Conservation (phyloP, 1,140 invertebrate genomes). For the Gryllus bimaculatus region DNA sequence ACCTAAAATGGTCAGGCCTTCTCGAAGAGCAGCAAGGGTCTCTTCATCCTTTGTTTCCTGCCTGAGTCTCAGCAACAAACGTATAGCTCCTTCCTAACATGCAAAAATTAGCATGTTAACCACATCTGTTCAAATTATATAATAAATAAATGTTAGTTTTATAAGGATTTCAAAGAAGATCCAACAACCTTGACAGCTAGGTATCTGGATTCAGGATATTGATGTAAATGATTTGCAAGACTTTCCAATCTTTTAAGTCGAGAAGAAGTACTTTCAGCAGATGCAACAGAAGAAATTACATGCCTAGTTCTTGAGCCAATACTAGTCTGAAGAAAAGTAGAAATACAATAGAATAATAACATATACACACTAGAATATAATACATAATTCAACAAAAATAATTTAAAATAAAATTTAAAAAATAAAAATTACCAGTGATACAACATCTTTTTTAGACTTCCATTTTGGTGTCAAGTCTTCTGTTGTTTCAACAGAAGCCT, state of each 20-base stretch:
- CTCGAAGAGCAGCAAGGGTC: slow-evolving; percentile 37
- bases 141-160: neutral
- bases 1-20: slow-evolving; percentile 66
- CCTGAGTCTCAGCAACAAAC: slow-evolving; percentile 44
- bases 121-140: neutral
- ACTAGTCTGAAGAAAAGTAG: slow-evolving; percentile 40
- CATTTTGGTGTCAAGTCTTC: slow-evolving; percentile 34
- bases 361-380: no score
- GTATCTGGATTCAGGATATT: slow-evolving; percentile 60
- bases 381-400: neutral
- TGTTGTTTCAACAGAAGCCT: slow-evolving; percentile 20
- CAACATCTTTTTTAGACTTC: slow-evolving; percentile 33
- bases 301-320: slow-evolving; percentile 55
- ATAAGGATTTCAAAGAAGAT: neutral
- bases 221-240: slow-evolving; percentile 55
- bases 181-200: slow-evolving; percentile 54
- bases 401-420: neutral
- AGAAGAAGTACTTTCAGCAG: slow-evolving; percentile 47
- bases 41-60: slow-evolving; percentile 34
- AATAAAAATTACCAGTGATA: slow-evolving; percentile 18
- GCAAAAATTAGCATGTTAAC: slow-evolving; percentile 6
- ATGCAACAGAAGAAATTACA: slow-evolving; percentile 50
- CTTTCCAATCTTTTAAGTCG: slow-evolving; percentile 51
- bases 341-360: neutral
- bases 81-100: slow-evolving; percentile 49